Conservation (phyloP, 2,797 vertebrate genomes). For the Tragelaphus oryx region DNA sequence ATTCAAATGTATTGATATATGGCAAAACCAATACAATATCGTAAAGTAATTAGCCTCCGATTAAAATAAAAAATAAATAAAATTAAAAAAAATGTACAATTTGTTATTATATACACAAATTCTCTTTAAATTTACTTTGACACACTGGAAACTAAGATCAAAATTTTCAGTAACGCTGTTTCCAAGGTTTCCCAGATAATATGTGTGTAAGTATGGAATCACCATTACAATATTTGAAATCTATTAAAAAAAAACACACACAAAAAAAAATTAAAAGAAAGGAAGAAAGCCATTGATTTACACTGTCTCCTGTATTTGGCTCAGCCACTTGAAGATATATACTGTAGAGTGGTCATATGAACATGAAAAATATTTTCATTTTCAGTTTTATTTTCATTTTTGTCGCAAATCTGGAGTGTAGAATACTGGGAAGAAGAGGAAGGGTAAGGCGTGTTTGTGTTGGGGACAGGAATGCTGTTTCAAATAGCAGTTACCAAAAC, state of each 20-base stretch:
- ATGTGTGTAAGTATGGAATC: not conserved
- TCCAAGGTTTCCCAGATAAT: not conserved
- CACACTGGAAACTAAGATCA: not conserved
- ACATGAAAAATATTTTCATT: not conserved
- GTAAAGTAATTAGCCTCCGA: no score
- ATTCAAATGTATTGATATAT: no score
- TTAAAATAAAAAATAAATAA: no score
- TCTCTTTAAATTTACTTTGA: not conserved
- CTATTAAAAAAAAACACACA: not conserved
- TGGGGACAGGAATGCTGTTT: not conserved
- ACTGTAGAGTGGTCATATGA: not conserved
- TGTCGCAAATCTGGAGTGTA: not conserved
- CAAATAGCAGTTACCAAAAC: not conserved
- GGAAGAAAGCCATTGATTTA: not conserved
- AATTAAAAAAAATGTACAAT: not conserved
- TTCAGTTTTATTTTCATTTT: not conserved
- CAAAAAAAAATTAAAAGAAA: not conserved
- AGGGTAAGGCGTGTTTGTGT: not conserved
- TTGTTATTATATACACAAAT: not conserved
- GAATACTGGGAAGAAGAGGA: not conserved
- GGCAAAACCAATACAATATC: no score
- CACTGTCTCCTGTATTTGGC: not conserved
- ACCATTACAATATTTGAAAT: not conserved
- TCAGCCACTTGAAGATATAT: not conserved
- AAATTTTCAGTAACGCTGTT: not conserved